A percentile compares a stretch with the other conserved stretches of the same genome.
Conservation (phyloP, 1,140 invertebrate genomes). For the Calephelis virginiensis region DNA sequence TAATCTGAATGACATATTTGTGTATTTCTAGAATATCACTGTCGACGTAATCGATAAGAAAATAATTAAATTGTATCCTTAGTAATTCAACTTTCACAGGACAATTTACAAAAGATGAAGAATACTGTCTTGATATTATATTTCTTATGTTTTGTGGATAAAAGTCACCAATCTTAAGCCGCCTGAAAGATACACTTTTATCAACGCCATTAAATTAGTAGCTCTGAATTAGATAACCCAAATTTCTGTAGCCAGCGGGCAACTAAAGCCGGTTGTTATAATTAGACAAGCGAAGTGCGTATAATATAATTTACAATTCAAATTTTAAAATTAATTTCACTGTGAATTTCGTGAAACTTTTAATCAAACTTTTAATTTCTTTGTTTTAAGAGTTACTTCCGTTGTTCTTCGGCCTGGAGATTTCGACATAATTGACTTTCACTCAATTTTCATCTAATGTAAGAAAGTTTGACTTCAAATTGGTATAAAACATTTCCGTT, state of each 20-base stretch:
- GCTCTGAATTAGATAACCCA: constrained; percentile 11
- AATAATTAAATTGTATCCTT: no score
- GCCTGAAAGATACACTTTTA: constrained; percentile 9
- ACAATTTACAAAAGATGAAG: no score
- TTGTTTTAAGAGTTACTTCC: constrained; percentile 24
- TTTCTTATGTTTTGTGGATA: not conserved
- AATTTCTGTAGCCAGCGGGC: constrained; percentile 1
- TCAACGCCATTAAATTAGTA: constrained; percentile 5
- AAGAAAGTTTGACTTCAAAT: constrained; percentile 14
- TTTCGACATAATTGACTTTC: constrained; percentile 17
- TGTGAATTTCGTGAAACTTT: constrained; percentile 31
- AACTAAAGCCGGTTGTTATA: constrained; percentile 23
- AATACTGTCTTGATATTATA: no score
- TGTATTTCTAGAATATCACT: no score
- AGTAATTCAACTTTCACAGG: no score
- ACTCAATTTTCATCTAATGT: constrained; percentile 16
- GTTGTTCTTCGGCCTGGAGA: constrained; percentile 10
- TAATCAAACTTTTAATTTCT: constrained; percentile 35
- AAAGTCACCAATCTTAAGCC: not conserved
- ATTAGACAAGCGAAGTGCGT: constrained; percentile 32
- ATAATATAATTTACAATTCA: constrained; percentile 33
- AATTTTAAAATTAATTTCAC: constrained; percentile 31
- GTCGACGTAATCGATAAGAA: no score
- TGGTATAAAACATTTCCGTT: constrained; percentile 11
- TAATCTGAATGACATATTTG: no score